Conservation (phyloP, 2,797 vertebrate genomes). For the Microhierax caerulescens region DNA sequence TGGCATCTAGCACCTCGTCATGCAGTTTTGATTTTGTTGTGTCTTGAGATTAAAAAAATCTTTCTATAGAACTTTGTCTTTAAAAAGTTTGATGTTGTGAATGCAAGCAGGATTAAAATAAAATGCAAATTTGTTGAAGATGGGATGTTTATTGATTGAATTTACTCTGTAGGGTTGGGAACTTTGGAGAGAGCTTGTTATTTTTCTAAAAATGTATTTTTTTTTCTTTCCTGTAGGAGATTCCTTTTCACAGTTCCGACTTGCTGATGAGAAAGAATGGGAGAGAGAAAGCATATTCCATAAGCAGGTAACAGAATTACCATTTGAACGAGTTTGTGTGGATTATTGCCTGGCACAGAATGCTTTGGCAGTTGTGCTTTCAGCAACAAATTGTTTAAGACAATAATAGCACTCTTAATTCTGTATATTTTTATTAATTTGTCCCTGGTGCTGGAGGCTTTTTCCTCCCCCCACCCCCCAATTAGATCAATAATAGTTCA, state of each 20-base stretch:
- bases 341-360: not conserved
- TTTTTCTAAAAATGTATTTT: not conserved
- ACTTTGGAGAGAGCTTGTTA: not conserved
- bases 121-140: not conserved
- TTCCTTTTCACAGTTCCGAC: constrained; percentile 91
- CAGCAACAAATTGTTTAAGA: not conserved
- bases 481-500: too few species aligned
- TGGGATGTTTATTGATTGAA: not conserved
- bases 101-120: not conserved
- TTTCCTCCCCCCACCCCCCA: not conserved
- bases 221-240: constrained; percentile 80
- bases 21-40: not conserved
- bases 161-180: not conserved
- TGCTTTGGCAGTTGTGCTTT: not conserved
- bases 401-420: not conserved
- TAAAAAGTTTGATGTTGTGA: not conserved
- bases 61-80: not conserved
- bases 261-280: constrained; percentile 95
- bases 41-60: not conserved
- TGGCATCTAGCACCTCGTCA: not conserved
- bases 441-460: not conserved
- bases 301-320: constrained; percentile 80
- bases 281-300: constrained; percentile 78
- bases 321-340: not conserved
- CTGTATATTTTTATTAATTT: not conserved